These are phyloP conservation scores for Camptogramma bilineatum DNA, from an alignment of 2,888 invertebrate genomes.

Conservation along the genomic window DNA sequence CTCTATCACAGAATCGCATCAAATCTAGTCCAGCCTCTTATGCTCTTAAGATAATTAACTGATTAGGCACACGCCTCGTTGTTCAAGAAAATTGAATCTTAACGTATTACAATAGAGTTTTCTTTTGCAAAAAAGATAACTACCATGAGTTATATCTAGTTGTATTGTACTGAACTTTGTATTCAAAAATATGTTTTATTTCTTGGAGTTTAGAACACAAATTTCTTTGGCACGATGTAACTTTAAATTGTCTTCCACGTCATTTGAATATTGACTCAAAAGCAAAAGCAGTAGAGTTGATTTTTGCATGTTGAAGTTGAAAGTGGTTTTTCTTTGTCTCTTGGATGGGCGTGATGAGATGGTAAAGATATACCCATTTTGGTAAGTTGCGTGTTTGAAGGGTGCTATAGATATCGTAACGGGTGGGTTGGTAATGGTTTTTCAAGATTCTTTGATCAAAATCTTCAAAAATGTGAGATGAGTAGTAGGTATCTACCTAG, in stretches of 20 bases:
- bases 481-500: too few relatives aligned
- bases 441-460: not conserved
- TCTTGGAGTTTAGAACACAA: conserved; percentile 3
- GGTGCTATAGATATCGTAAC: conserved; percentile 1
- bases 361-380: conserved; percentile 34
- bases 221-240: conserved; percentile 3
- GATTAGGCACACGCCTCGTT: conserved; percentile 39
- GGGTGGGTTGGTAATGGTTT: not conserved
- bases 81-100: not conserved
- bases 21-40: conserved; percentile 40
- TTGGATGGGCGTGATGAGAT: conserved; percentile 35
- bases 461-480: not conserved
- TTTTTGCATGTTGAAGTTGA: conserved; percentile 12
- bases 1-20: conserved; percentile 45
- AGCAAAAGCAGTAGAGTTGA: not conserved
- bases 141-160: too few relatives aligned
- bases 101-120: not conserved
- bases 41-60: conserved; percentile 48
- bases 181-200: conserved; percentile 15
- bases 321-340: conserved; percentile 2
- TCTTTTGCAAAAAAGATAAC: not conserved
- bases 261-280: conserved; percentile 9
- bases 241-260: not conserved
- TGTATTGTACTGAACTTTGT: not conserved
- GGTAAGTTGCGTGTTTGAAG: conserved; percentile 32